Base-by-base conservation (phyloP, 2,888 invertebrate genomes). In the Nezara viridula region DNA sequence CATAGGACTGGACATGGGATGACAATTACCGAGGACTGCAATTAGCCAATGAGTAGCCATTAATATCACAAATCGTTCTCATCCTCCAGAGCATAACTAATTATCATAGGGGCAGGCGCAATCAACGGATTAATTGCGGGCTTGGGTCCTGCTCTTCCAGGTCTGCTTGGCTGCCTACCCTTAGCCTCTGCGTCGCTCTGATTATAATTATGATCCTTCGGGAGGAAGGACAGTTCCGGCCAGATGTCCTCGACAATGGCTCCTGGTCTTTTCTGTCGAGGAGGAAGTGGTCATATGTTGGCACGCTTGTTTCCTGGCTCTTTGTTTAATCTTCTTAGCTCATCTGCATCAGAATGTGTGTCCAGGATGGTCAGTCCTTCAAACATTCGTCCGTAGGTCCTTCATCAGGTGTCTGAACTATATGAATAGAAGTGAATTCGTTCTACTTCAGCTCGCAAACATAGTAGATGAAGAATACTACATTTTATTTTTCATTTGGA, bases 1-100 rank as follows among this genome's bases (percentile, higher is more conserved):
- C n/a, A n/a, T n/a, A n/a, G n/a, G n/a, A 10, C 16, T 6, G 21
- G 40, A 37, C 81, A 81, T 40, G 37, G 81, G 81, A 81, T 24
- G 44, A 44, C 66, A 87, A 87, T 87, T 87, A 50, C 19, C n/a
- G 16, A 73, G 2, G 1, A 1, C 87, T 60, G n/a, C 87, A 87
- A 87, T 87, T 87, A 87, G 52, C 50, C 50, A 50, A 50, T 86
- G 49, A 86, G 86, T 19, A n/a, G 32, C 73, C 49, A 47, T 87
- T 73, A 87, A 87, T 87, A 66, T 87, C 49, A 88, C 77, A 88
- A 88, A 88, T 88, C 88, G 88, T 88, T 88, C 88, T 88, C 88
- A 88, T 88, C 85, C 88, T 88, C 85, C 52, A 12, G 88, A 88
- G 73, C 88, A 88, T 77, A 88, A 50, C 88, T 88, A 60, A 88